These are phyloP conservation scores for Steatocranus sp. DNA, from an alignment of 2,797 vertebrate genomes.

Conservation along the genomic window DNA sequence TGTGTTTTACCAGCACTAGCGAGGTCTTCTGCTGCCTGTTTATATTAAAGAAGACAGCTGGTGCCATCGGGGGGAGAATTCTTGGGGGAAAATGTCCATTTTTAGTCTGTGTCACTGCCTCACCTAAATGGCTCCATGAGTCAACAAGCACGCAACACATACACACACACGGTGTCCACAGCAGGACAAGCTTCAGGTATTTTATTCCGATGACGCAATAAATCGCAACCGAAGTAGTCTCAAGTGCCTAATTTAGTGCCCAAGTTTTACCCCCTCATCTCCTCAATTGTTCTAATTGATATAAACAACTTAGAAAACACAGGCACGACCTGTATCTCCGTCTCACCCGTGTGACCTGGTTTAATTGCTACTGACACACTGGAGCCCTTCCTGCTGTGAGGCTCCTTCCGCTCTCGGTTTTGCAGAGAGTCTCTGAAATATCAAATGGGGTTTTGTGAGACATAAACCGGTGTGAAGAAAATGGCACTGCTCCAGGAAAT, in stretches of 20 bases:
- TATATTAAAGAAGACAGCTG: conserved; percentile 7
- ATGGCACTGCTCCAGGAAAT: background rate
- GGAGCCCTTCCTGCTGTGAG: background rate
- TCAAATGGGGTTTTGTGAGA: background rate
- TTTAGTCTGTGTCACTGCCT: conserved; percentile 5
- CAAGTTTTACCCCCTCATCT: background rate
- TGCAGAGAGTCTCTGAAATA: conserved; percentile 11
- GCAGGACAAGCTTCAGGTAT: background rate
- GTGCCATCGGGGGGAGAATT: background rate
- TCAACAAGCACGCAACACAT: conserved; percentile 1
- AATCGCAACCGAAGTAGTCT: background rate
- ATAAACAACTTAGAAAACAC: background rate
- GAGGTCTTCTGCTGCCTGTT: background rate
- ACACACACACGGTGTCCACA: background rate
- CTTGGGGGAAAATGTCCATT: background rate
- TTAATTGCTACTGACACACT: conserved; percentile 27
- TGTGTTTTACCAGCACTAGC: background rate
- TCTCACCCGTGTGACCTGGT: background rate
- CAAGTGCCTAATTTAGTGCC: background rate
- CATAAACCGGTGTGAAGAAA: background rate
- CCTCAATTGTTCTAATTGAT: background rate
- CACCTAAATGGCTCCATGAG: background rate
- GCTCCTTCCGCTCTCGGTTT: background rate
- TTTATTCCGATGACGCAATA: background rate
- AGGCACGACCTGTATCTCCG: background rate